Evolutionary conservation across 2,113 vertebrate species (phyloP).

Genomic region (Ictalurus furcatus): DNA sequence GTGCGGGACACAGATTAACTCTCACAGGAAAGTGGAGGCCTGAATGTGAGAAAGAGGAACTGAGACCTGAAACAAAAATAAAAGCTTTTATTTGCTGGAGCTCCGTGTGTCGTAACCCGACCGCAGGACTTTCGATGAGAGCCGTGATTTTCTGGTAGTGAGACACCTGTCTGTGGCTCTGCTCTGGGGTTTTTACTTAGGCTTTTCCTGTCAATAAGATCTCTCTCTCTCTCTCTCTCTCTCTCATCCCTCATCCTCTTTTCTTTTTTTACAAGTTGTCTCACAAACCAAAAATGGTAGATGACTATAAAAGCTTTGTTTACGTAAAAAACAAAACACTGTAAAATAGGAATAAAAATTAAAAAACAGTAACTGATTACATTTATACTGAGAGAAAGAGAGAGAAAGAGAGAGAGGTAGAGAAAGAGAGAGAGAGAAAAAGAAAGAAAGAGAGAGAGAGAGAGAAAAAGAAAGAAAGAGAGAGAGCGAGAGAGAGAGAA

Average conservation of each 20-base stretch:
- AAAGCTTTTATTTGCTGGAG: background rate
- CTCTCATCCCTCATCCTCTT: too few relatives aligned
- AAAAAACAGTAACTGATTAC: too few relatives aligned
- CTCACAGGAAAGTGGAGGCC: background rate
- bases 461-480: too few relatives aligned
- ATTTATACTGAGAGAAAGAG: too few relatives aligned
- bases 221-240: background rate
- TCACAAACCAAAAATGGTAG: too few relatives aligned
- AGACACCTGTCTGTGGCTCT: background rate
- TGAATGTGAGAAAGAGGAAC: constrained; percentile 31
- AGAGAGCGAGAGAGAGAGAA: too few relatives aligned
- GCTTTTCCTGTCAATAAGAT: background rate
- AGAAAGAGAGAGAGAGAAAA: too few relatives aligned
- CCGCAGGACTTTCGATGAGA: constrained; percentile 27
- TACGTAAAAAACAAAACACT: too few relatives aligned
- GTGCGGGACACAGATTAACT: background rate
- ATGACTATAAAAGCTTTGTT: too few relatives aligned
- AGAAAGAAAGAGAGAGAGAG: too few relatives aligned
- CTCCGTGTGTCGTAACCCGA: constrained; percentile 1
- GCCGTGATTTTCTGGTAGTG: background rate
- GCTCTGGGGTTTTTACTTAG: background rate
- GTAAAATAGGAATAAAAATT: too few relatives aligned
- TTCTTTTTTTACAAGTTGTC: too few relatives aligned
- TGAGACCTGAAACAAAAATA: background rate
- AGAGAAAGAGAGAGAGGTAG: background rate